Evolutionary conservation across 2,113 vertebrate genomes (phyloP).

Genomic region (Athene cunicularia): DNA sequence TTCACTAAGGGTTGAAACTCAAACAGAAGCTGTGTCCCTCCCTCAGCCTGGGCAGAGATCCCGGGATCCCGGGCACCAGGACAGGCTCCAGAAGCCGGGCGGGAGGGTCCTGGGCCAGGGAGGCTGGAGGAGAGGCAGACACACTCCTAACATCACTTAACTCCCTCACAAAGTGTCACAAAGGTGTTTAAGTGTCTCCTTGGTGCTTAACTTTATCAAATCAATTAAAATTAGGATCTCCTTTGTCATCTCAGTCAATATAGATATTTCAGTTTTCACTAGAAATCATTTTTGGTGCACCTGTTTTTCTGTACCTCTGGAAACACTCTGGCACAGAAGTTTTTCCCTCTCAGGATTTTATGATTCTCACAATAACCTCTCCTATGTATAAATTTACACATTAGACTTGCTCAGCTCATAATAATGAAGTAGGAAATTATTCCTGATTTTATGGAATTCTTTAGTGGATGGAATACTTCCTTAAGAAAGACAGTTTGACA

Average conservation of each 20-base stretch:
- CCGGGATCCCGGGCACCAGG: no score
- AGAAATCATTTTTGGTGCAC: background rate
- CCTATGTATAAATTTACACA: background rate
- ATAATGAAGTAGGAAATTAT: background rate
- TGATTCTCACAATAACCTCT: background rate
- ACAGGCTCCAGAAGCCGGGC: background rate
- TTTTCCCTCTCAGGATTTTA: background rate
- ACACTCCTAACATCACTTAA: background rate
- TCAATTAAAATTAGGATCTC: background rate
- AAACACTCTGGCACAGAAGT: background rate
- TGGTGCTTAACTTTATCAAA: background rate
- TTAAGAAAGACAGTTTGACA: background rate
- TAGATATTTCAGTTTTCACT: background rate
- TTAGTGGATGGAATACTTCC: background rate
- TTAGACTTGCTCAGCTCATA: background rate
- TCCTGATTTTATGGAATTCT: background rate
- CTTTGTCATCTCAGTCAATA: background rate
- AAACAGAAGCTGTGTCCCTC: fast-evolving
- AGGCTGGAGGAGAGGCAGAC: background rate
- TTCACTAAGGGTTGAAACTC: background rate
- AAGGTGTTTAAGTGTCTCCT: background rate
- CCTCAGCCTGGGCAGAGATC: background rate
- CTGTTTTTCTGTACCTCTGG: background rate
- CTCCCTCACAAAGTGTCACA: background rate
- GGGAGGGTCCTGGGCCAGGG: background rate